Conservation (phyloP, 2,797 vertebrate genomes). For the Sorex maritimensis region DNA sequence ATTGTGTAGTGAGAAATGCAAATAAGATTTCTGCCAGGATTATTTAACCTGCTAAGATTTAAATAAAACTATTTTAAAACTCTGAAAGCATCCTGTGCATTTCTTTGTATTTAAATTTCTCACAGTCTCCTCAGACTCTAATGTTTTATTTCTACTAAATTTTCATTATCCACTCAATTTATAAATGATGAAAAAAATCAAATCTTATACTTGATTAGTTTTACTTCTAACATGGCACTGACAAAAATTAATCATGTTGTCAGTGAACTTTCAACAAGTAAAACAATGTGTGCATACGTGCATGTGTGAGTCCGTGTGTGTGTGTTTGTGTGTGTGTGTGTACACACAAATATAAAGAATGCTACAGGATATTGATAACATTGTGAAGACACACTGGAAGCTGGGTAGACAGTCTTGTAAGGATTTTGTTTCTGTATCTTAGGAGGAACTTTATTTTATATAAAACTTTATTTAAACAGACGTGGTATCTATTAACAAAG, state of each 20-base stretch:
- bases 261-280: neutral
- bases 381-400: neutral
- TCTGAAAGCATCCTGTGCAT: neutral
- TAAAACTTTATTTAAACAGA: neutral
- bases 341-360: neutral
- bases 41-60: neutral
- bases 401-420: neutral
- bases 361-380: neutral
- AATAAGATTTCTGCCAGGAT: neutral
- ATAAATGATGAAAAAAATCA: too few species aligned
- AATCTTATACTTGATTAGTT: neutral
- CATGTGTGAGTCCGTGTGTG: neutral
- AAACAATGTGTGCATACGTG: neutral
- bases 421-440: neutral
- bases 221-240: neutral
- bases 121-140: neutral
- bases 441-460: too few species aligned
- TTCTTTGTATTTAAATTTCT: slow-evolving; percentile 6
- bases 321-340: neutral
- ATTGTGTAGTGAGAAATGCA: neutral
- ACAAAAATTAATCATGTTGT: neutral
- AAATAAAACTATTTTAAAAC: neutral
- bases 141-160: slow-evolving; percentile 5
- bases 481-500: neutral
- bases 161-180: neutral